Base-by-base conservation (phyloP, 2,113 vertebrate genomes). In the Morphnarchus princeps region DNA sequence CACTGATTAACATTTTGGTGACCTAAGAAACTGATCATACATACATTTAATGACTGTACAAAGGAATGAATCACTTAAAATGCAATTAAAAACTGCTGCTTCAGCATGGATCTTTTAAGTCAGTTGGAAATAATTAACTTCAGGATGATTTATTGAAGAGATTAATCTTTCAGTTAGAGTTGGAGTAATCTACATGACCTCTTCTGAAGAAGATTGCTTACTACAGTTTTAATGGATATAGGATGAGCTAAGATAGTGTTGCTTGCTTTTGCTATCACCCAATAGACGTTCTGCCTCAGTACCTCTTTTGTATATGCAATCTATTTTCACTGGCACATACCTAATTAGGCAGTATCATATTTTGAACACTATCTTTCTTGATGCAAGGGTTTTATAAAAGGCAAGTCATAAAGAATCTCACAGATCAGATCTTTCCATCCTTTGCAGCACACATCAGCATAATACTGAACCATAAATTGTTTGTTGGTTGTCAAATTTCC, bases 131-230 rank as follows among this genome's bases (percentile, higher is more conserved):
- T 94, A 86, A 95, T 88, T 95, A 94, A 81, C 74, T 91, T 90
- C 69, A 88, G 43, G 69, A 85, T 77, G 73, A 97, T 94, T 95
- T 94, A 94, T 78, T 74, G 82, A 74, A 89, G 80, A 96, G 32
- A 87, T 91, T 93, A 84, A 91, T 94, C 67, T 88, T 89, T 84
- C 67, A 34, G 69, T 88, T 92, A 85, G 63, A 85, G n/a, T 50
- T 90, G 74, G 45, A 83, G 28, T 91, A 93, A 94, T 94, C 82
- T 90, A 45, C 57, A 40, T 38, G 47, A 89, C 55, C 79, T 92
- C 73, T 73, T 95, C 42, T 88, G 78, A 84, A 95, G 54, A 85
- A 59, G 72, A 82, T 54, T 82, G 13, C 36, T 91, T 16, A 40
- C 66, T 87, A 31, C 38, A 73, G 13, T 89, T 94, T 86, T 78